Base-by-base conservation (phyloP, 2,888 invertebrate genomes). In the Siphonodentalium dalli region DNA sequence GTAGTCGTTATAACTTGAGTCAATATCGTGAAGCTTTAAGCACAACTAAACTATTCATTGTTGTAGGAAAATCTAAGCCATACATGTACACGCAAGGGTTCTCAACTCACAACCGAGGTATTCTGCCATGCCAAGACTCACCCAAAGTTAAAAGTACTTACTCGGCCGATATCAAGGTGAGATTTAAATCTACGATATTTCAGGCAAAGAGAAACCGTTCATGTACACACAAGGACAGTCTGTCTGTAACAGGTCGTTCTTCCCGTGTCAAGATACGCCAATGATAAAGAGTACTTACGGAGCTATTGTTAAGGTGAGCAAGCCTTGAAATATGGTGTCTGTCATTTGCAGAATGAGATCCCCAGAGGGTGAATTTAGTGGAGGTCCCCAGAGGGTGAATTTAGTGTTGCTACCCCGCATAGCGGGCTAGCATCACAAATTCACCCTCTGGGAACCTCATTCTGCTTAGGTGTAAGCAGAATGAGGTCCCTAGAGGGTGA, bases 251-350 rank as follows among this genome's bases (percentile, higher is more conserved):
- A 50, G 67, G 18, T 59, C 61, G 9, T 63, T 68, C 54, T 68
- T 68, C 39, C 68, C 68, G 3, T 66, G 66, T 37, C 68, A 68
- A 38, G 68, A 68, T 47, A 66, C 68, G 2, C 68, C 68, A 8
- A 62, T 62, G 7, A 58, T 68, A 37, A 68, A 68, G 45, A 47
- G 62, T 18, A 51, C 64, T 1, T 64, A 64, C 44, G 53, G 63
- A 26, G 68, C 68, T 24, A 49, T 49, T 46, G 65, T 68, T 24
- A 61, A 55, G 55, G 65, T 66, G 21, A 49, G 54, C 43, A 20
- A 27, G 20, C 28, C 8, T 35, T 8, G 20, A 23, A 2, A n/a
- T n/a, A n/a, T n/a, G n/a, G n/a, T n/a, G n/a, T n/a, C n/a, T n/a
- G n/a, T n/a, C n/a, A n/a, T n/a, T n/a, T n/a, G n/a, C n/a, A n/a